These are phyloP conservation scores for Anthophora plumipes DNA, from an alignment of 2,888 invertebrate genomes.

Conservation along the genomic window DNA sequence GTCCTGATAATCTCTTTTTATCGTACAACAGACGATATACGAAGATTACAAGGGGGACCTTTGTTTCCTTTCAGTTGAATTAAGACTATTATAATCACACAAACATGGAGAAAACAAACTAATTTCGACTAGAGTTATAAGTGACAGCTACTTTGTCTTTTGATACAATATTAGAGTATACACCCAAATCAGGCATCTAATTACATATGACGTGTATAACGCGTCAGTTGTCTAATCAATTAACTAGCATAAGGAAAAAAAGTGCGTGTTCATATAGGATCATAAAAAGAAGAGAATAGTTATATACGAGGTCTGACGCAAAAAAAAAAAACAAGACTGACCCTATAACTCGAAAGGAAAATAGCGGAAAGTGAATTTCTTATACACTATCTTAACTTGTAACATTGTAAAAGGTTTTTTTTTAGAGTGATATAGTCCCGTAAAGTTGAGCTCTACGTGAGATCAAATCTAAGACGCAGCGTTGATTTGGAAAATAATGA, in stretches of 20 bases:
- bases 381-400: no score
- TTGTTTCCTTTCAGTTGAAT: slow-evolving; percentile 48
- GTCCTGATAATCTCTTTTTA: slow-evolving; percentile 42
- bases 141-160: slow-evolving; percentile 70
- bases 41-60: slow-evolving; percentile 47
- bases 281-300: slow-evolving; percentile 69
- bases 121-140: slow-evolving; percentile 55
- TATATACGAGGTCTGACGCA: slow-evolving; percentile 34
- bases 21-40: slow-evolving; percentile 29
- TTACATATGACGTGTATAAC: slow-evolving; percentile 54
- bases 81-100: slow-evolving; percentile 51
- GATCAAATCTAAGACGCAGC: no score
- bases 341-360: no score
- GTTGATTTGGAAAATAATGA: no score
- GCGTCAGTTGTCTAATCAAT: slow-evolving; percentile 68
- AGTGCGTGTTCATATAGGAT: slow-evolving; percentile 79
- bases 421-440: no score
- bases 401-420: no score
- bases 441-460: no score
- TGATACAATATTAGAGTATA: slow-evolving; percentile 69
- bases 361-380: no score
- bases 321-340: no score
- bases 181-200: slow-evolving; percentile 56
- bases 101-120: slow-evolving; percentile 46
- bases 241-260: slow-evolving; percentile 67